phyloP scores from a whole-genome alignment of 2,113 vertebrate genomes.

The Hirundichthys speculiger region DNA sequence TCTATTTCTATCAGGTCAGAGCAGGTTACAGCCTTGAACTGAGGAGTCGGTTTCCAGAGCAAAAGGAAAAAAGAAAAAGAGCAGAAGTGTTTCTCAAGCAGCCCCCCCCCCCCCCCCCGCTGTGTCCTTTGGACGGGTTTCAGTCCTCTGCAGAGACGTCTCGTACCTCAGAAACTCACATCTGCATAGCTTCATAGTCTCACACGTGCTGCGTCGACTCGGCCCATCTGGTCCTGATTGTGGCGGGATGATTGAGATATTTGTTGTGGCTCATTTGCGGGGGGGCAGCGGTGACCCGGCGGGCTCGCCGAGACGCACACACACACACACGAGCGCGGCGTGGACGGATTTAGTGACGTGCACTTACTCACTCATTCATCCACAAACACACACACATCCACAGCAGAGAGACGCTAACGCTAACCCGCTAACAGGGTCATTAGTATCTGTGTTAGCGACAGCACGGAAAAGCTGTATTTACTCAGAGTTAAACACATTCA shows the following conservation, averaged over 20 bases:
- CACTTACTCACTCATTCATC: slow-evolving; percentile 15
- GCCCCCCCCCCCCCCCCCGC: slow-evolving; percentile 8
- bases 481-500: slow-evolving; percentile 13
- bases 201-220: slow-evolving; percentile 42
- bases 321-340: slow-evolving; percentile 18
- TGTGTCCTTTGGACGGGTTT: slow-evolving; percentile 1
- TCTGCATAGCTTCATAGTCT: slow-evolving; percentile 19
- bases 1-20: no score
- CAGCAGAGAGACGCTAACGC: neutral
- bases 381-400: slow-evolving; percentile 5
- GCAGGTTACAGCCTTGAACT: slow-evolving; percentile 12
- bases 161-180: slow-evolving; percentile 10
- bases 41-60: neutral
- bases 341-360: slow-evolving; percentile 27
- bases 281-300: slow-evolving; percentile 44
- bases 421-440: slow-evolving; percentile 29
- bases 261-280: slow-evolving; percentile 57
- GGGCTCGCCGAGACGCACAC: slow-evolving; percentile 28
- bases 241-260: slow-evolving; percentile 66
- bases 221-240: slow-evolving; percentile 74
- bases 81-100: slow-evolving; percentile 9
- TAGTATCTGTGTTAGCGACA: slow-evolving; percentile 41
- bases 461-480: slow-evolving; percentile 9
- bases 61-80: no score
- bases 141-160: neutral